Base-by-base conservation (phyloP, 2,113 vertebrate genomes). In the Xenopus borealis region DNA sequence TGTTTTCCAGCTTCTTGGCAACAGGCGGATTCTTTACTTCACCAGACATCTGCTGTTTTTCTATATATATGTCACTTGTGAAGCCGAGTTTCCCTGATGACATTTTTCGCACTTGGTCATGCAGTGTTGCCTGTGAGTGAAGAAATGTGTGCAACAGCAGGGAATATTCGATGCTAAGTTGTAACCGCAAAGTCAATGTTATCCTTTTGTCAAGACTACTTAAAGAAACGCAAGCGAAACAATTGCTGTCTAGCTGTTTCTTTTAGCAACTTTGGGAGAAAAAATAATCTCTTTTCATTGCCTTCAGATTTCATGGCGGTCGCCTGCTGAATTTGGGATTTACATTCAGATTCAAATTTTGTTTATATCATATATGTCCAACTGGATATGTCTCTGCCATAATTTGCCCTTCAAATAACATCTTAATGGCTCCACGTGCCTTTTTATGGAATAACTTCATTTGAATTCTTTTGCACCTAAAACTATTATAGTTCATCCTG, bases 21-120 rank as follows among this genome's bases (percentile, higher is more conserved):
- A 83, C 81, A 77, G 83, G 81, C 84, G 0, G 79, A 74, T 72
- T 84, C 89, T 90, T 89, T 87, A 88, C 90, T 89, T 90, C 88
- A 89, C 84, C 89, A 88, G 85, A 89, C 91, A 92, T 91, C 91
- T 91, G 89, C 88, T 92, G 88, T 90, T 92, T 91, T 91, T 88
- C 86, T 89, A 85, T 45, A 79, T 45, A 79, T 84, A 81, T 89
- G 89, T 88, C 88, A 88, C 85, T 90, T 85, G 86, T 83, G 86
- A 87, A 86, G 86, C 84, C 62, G 78, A 85, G 80, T 87, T 90
- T 91, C 87, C 89, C 90, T 81, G 79, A 83, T 83, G 87, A 89
- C 89, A 91, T 85, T 83, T 80, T 81, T 88, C 87, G 87, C 84
- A 45, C 85, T 91, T 89, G 86, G 86, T 86, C 89, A 86, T 74